phyloP scores from a whole-genome alignment of 1,140 invertebrate species.

The Drosophila elegans region DNA sequence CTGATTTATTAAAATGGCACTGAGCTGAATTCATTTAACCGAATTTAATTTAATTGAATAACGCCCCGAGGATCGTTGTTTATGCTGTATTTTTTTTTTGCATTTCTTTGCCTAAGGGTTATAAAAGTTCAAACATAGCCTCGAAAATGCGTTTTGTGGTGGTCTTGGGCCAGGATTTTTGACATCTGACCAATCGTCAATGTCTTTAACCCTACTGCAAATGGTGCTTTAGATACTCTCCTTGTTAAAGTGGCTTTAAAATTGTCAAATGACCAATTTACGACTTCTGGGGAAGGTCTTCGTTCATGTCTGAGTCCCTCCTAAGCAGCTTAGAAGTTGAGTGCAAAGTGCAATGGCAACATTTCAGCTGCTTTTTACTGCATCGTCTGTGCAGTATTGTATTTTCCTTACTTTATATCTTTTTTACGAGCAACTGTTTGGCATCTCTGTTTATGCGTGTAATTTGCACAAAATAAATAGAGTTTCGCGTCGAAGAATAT shows the following conservation, averaged over 20 bases:
- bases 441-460: slow-evolving; percentile 34
- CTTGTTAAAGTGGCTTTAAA: slow-evolving; percentile 52
- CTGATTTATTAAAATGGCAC: slow-evolving; percentile 71
- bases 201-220: not conserved
- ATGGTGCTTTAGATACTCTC: not conserved
- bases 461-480: slow-evolving; percentile 45
- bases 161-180: not conserved
- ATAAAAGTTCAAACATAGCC: not conserved
- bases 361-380: slow-evolving; percentile 25
- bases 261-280: slow-evolving; percentile 66
- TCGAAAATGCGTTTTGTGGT: not conserved
- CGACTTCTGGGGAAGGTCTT: slow-evolving; percentile 17
- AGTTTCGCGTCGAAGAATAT: slow-evolving; percentile 1
- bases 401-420: slow-evolving; percentile 32
- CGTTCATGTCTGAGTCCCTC: slow-evolving; percentile 8
- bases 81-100: slow-evolving; percentile 2
- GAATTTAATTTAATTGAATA: slow-evolving; percentile 74
- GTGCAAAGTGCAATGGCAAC: slow-evolving; percentile 37
- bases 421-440: slow-evolving; percentile 50
- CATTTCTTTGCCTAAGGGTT: slow-evolving; percentile 5
- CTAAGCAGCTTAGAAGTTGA: slow-evolving; percentile 50
- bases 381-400: slow-evolving; percentile 40
- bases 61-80: slow-evolving; percentile 11
- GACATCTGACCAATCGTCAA: not conserved
- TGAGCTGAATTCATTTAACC: slow-evolving; percentile 62